Evolutionary conservation across 2,888 invertebrate species (phyloP).

Genomic region (Tipula helvola): DNA sequence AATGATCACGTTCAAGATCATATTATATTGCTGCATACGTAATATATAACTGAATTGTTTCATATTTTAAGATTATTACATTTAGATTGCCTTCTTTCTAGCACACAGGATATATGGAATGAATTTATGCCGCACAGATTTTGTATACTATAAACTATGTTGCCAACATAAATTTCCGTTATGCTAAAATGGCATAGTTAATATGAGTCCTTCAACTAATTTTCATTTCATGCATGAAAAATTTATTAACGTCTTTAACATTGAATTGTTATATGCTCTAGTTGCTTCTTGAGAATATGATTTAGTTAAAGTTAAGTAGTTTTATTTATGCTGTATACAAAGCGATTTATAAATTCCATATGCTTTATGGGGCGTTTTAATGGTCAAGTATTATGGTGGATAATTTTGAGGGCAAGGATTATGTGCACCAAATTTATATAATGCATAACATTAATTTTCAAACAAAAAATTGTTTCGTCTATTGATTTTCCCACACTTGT

Average conservation of each 20-base stretch:
- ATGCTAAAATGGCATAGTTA: not conserved
- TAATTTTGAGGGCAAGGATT: not conserved
- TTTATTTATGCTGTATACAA: not conserved
- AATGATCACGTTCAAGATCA: constrained; percentile 4
- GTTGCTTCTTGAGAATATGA: not conserved
- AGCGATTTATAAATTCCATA: not conserved
- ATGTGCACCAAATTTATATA: not conserved
- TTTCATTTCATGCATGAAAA: not conserved
- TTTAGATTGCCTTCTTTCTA: not conserved
- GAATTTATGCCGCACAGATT: not conserved
- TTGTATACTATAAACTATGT: not conserved
- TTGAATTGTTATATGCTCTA: not conserved
- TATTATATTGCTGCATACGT: not conserved
- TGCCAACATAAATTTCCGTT: constrained; percentile 4
- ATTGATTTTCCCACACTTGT: not conserved
- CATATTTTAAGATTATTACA: not conserved
- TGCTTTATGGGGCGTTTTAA: not conserved
- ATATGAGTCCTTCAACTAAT: not conserved
- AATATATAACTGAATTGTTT: not conserved
- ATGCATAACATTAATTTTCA: not conserved
- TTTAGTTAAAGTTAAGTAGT: not conserved
- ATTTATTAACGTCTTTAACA: constrained; percentile 1
- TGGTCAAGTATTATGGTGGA: not conserved
- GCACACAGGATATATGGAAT: not conserved
- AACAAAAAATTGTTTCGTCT: too few relatives aligned